phyloP scores from a whole-genome alignment of 2,113 vertebrate genomes.

The Plecturocebus donacophilus region DNA sequence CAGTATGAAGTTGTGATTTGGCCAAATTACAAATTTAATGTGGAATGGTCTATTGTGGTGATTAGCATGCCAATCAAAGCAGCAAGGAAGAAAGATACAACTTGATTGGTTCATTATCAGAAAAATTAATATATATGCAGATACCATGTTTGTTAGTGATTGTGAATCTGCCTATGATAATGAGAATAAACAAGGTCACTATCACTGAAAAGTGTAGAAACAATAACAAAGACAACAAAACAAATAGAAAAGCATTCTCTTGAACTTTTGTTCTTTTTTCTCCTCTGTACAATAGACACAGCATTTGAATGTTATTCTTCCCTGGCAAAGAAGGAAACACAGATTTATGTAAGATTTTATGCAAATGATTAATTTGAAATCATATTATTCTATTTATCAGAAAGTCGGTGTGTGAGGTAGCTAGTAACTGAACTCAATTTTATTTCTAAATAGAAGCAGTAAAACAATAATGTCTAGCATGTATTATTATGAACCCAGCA shows the following conservation, averaged over 20 bases:
- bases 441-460: not conserved
- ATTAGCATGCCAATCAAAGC: conserved; percentile 39
- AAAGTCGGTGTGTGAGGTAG: not conserved
- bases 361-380: not conserved
- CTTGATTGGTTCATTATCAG: conserved; percentile 42
- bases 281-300: not conserved
- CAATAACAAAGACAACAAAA: not conserved
- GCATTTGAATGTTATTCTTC: not conserved
- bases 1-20: not conserved
- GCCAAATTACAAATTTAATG: not conserved
- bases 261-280: not conserved
- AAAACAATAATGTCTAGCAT: not conserved
- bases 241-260: not conserved
- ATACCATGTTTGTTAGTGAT: not conserved
- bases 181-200: not conserved
- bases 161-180: not conserved
- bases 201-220: not conserved
- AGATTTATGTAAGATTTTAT: not conserved
- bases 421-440: not conserved
- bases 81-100: not conserved
- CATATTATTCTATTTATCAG: not conserved
- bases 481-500: no score
- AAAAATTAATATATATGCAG: conserved; percentile 20
- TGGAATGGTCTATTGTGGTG: not conserved
- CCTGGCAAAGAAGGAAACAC: not conserved